phyloP scores from a whole-genome alignment of 1,140 invertebrate species.

The Drosophila rufa region DNA sequence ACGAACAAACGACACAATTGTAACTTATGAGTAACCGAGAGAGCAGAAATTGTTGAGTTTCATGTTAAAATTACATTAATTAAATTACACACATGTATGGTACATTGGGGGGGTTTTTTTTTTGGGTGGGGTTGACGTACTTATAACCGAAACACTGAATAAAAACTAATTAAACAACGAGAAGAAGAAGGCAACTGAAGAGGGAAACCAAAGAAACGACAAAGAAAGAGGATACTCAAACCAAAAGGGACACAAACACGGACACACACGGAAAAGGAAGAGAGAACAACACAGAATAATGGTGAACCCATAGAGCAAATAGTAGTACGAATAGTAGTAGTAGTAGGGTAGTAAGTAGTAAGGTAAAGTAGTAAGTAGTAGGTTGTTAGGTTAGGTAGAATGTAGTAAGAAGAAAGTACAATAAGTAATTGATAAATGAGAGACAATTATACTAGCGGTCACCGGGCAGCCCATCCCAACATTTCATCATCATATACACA shows the following conservation, averaged over 20 bases:
- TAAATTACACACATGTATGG: constrained; percentile 73
- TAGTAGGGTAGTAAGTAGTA: constrained; percentile 59
- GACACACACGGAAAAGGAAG: constrained; percentile 70
- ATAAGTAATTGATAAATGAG: constrained; percentile 84
- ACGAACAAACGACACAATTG: constrained; percentile 58
- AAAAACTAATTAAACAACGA: constrained; percentile 40
- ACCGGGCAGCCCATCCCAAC: constrained; percentile 86
- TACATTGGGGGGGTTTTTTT: constrained; percentile 3
- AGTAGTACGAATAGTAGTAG: constrained; percentile 74
- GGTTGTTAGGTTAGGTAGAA: constrained; percentile 74
- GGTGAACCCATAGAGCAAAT: constrained; percentile 79
- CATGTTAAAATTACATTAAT: constrained; percentile 84
- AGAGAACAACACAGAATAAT: constrained; percentile 74
- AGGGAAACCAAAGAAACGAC: constrained; percentile 10
- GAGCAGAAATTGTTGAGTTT: constrained; percentile 84
- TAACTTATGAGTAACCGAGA: constrained; percentile 74
- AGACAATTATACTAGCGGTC: constrained; percentile 85
- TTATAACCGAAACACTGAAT: constrained; percentile 24
- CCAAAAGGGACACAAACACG: constrained; percentile 70
- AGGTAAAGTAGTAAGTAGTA: constrained; percentile 68
- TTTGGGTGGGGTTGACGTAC: not conserved
- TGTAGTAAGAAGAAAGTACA: constrained; percentile 82
- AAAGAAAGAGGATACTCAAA: constrained; percentile 37
- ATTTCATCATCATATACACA: constrained; percentile 84
- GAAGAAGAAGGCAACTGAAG: constrained; percentile 28